Percentiles rank a stretch among this genome's conserved stretches.
These are phyloP conservation scores for Melangyna quadrimaculata DNA, from an alignment of 2,888 invertebrate species.

Conservation along the genomic window DNA sequence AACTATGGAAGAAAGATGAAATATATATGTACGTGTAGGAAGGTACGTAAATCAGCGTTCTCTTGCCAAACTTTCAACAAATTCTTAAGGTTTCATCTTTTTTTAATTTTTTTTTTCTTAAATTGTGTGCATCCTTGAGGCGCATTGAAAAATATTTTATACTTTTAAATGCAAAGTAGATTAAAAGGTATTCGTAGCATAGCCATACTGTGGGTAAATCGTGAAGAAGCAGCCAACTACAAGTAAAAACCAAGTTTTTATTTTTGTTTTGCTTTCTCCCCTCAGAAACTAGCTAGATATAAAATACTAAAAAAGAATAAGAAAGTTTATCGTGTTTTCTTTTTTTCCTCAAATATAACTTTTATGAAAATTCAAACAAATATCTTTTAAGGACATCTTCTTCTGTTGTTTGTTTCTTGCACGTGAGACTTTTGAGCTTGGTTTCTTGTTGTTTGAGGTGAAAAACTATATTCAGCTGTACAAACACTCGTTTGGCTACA, in stretches of 20 bases:
- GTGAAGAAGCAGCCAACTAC: background rate
- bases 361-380: constrained; percentile 52
- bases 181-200: background rate
- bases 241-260: background rate
- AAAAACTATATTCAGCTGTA: background rate
- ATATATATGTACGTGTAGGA: too few species aligned
- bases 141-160: constrained; percentile 9
- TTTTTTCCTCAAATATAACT: background rate
- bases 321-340: constrained; percentile 45
- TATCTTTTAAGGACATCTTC: constrained; percentile 48
- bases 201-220: background rate
- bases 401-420: constrained; percentile 23
- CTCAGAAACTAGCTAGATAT: too few species aligned
- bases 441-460: background rate
- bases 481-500: background rate
- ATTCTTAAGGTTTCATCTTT: constrained; percentile 57
- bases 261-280: background rate
- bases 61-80: constrained; percentile 58
- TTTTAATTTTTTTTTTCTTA: too few species aligned
- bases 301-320: constrained; percentile 2
- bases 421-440: constrained; percentile 25
- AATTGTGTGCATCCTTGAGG: constrained; percentile 58
- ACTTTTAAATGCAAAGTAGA: constrained; percentile 46
- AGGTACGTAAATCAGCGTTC: background rate
- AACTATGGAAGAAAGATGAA: background rate